Evolutionary conservation across 2,113 vertebrate species (phyloP), one percentile per base, ranked within the genome.

Genomic region (Neolamprologus toae): DNA sequence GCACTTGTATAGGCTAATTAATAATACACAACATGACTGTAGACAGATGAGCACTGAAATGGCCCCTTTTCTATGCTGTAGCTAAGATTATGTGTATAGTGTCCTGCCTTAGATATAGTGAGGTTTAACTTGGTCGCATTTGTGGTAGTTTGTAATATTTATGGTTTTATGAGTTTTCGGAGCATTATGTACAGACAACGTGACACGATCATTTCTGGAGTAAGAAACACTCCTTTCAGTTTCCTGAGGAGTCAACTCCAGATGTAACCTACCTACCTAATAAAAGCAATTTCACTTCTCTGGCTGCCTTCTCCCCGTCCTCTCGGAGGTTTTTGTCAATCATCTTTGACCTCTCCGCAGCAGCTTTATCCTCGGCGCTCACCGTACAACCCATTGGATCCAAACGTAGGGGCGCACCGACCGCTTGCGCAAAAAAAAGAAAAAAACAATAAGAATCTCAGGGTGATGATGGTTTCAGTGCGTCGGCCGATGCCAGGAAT

Each of bases 271-370:
- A 98, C 98, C 98, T 81, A 98, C 98, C 98, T 81, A 99, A 93
- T 49, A 99, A 93, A 8, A 99, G 97, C 96, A 99, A 95, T 81
- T 99, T 99, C 94, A 99, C 98, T 94, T 99, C 98, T 93, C 98
- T 95, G 91, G 98, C 97, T 51, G 98, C 98, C 93, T 99, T 99
- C 96, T 99, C 98, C 80, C 98, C 98, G 82, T 99, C 98, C 88
- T 98, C 98, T 9, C 98, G 97, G 81, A 99, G 97, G 92, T 99
- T 99, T 94, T 98, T 98, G 96, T 99, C 98, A 93, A 99, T 99
- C 97, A 98, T 98, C 93, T 98, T 98, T 53, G 98, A 99, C 94
- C 98, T 97, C 96, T 99, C 98, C 79, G 97, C 97, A 37, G 98
- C 98, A 93, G 97, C 98, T 96, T 99, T 98, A 94, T 98, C 98